phyloP scores from a whole-genome alignment of 1,140 invertebrate genomes.

The Heliothis subflexa region DNA sequence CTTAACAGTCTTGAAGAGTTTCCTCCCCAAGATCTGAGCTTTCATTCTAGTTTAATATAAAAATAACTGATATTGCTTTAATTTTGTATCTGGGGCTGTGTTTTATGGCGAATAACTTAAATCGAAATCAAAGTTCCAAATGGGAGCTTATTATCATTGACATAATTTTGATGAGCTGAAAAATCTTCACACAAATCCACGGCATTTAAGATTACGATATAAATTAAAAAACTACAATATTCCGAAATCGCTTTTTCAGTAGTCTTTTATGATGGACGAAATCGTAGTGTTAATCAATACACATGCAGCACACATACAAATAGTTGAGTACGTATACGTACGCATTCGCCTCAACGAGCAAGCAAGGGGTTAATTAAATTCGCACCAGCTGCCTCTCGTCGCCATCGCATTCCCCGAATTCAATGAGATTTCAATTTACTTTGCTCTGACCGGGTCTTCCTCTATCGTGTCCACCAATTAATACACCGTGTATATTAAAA shows the following conservation, averaged over 20 bases:
- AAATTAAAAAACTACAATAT: background rate
- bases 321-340: constrained; percentile 61
- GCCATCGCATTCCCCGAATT: constrained; percentile 83
- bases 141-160: constrained; percentile 7
- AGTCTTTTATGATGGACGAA: background rate
- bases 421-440: constrained; percentile 86
- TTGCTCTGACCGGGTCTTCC: constrained; percentile 73
- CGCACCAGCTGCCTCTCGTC: constrained; percentile 79
- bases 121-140: constrained; percentile 4
- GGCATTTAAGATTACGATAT: background rate
- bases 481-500: constrained; percentile 68
- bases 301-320: constrained; percentile 56
- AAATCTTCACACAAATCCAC: background rate
- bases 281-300: constrained; percentile 52
- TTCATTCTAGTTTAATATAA: constrained; percentile 67
- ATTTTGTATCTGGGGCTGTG: constrained; percentile 8
- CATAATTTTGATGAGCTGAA: background rate
- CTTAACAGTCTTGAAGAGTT: constrained; percentile 74
- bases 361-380: constrained; percentile 85
- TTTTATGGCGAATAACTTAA: constrained; percentile 19
- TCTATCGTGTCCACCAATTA: constrained; percentile 70
- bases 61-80: constrained; percentile 39
- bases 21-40: constrained; percentile 64
- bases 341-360: constrained; percentile 75
- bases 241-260: background rate